Percentiles rank a stretch among this genome's conserved stretches.
Conservation (phyloP, 2,888 invertebrate genomes). For the Plagodis dolabraria region DNA sequence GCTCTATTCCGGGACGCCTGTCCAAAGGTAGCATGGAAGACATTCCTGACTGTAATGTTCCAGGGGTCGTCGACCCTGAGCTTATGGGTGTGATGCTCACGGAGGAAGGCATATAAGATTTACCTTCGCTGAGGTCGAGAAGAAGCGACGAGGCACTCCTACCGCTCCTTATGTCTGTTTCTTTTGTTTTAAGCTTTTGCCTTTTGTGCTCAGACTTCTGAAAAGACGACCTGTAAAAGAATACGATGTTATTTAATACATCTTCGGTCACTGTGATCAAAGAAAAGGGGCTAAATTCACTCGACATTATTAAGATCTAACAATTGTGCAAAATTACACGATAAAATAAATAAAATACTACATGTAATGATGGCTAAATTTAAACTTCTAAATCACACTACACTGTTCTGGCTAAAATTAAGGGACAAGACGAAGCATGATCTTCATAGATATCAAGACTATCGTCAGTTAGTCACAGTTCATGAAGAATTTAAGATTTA, state of each 20-base stretch:
- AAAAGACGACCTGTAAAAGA: conserved; percentile 81
- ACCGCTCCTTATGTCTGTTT: conserved; percentile 73
- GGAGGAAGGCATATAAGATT: conserved; percentile 80
- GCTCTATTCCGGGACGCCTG: conserved; percentile 92
- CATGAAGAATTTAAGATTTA: too few relatives aligned
- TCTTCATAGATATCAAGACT: too few relatives aligned
- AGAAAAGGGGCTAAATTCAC: too few relatives aligned
- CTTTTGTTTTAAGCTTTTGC: conserved; percentile 86
- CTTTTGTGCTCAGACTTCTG: conserved; percentile 85
- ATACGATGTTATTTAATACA: neutral
- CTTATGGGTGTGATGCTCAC: conserved; percentile 82
- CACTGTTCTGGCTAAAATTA: too few relatives aligned
- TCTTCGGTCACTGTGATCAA: too few relatives aligned
- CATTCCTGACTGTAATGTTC: conserved; percentile 85
- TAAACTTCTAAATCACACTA: too few relatives aligned
- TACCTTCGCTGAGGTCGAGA: conserved; percentile 84
- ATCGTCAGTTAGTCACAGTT: too few relatives aligned
- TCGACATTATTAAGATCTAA: too few relatives aligned
- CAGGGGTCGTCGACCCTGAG: conserved; percentile 83
- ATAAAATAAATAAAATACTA: too few relatives aligned
- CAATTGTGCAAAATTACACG: too few relatives aligned
- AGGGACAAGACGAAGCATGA: too few relatives aligned
- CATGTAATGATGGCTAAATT: too few relatives aligned
- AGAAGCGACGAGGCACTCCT: conserved; percentile 72
- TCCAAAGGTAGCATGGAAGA: conserved; percentile 87